A percentile compares a stretch with the other conserved stretches of the same genome.
Evolutionary conservation across 2,888 invertebrate species (phyloP).

Genomic region (Lycophotia porphyrea): DNA sequence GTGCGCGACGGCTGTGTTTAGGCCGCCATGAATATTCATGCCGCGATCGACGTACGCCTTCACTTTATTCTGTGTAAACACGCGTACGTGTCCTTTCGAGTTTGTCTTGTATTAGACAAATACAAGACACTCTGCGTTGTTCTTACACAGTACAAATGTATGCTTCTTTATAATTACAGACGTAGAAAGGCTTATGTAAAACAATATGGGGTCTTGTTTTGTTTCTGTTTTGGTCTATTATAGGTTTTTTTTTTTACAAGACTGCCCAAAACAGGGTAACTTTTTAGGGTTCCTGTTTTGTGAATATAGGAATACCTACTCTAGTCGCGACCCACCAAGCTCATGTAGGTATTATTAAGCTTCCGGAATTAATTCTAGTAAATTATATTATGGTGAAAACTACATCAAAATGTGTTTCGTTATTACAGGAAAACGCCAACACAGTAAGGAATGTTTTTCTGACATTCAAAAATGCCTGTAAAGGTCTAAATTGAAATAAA

Average conservation of each 20-base stretch:
- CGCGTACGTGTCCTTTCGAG: slow-evolving; percentile 83
- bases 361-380: neutral
- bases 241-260: neutral
- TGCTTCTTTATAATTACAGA: slow-evolving; percentile 30
- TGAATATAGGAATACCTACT: neutral
- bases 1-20: slow-evolving; percentile 59
- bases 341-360: neutral
- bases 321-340: neutral
- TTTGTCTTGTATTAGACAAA: slow-evolving; percentile 81
- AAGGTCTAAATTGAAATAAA: no score
- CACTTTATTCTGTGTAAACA: slow-evolving; percentile 85
- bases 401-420: no score
- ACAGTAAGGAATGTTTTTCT: no score
- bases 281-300: neutral
- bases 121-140: slow-evolving; percentile 66
- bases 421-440: no score
- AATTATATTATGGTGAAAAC: neutral
- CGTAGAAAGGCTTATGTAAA: slow-evolving; percentile 11
- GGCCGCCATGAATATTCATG: slow-evolving; percentile 84
- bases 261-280: neutral
- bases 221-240: neutral
- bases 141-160: slow-evolving; percentile 55
- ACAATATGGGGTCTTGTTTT: neutral
- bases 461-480: no score
- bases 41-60: slow-evolving; percentile 81